phyloP scores from a whole-genome alignment of 2,888 invertebrate species.

The Nyleta sp. region DNA sequence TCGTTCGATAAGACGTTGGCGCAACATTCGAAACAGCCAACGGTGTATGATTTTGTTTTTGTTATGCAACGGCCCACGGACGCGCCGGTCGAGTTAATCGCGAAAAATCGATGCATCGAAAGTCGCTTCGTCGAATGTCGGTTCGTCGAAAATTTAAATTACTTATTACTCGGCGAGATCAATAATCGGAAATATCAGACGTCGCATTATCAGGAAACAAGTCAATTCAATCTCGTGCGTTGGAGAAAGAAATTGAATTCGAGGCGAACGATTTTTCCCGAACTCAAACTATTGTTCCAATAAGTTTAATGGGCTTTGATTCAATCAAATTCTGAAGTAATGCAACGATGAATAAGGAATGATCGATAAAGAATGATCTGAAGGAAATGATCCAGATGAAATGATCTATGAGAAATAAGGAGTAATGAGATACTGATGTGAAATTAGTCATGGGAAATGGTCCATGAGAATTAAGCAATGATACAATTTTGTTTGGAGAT shows the following conservation, averaged over 20 bases:
- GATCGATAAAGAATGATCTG: no score
- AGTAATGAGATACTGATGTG: no score
- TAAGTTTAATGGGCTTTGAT: neutral
- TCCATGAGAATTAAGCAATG: no score
- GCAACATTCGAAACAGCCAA: neutral
- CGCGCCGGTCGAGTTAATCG: conserved; percentile 7
- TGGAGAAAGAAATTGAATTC: neutral
- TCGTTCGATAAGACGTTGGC: neutral
- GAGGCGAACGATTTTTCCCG: no score
- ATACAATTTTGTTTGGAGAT: no score
- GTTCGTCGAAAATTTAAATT: conserved; percentile 34
- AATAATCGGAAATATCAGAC: conserved; percentile 29
- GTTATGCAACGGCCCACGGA: neutral
- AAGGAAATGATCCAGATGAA: no score
- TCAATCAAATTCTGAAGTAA: no score
- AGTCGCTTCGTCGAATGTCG: conserved; percentile 13
- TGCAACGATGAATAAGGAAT: no score
- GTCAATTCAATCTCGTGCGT: neutral
- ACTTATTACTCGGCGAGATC: conserved; percentile 23
- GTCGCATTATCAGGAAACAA: conserved; percentile 8
- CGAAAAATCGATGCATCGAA: conserved; percentile 22
- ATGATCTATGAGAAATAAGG: no score
- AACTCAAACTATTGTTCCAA: neutral
- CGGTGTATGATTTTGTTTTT: neutral
- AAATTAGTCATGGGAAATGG: no score